These are phyloP conservation scores for Campoplex capitator DNA, from an alignment of 2,888 invertebrate genomes.

Conservation along the genomic window DNA sequence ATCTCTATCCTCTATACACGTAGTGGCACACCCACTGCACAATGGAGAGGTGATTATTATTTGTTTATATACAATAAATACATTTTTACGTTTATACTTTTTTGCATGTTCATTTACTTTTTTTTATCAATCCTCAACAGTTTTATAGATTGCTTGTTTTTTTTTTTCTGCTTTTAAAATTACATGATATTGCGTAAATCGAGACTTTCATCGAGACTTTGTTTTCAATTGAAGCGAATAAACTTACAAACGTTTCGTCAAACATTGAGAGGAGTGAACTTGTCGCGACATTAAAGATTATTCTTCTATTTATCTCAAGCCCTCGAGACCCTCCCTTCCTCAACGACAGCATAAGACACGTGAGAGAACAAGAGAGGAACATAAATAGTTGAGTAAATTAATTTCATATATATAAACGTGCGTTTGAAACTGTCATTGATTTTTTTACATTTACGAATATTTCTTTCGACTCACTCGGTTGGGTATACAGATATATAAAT, in stretches of 20 bases:
- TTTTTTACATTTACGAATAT: conserved; percentile 43
- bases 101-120: conserved; percentile 6
- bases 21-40: conserved; percentile 71
- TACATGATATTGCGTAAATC: conserved; percentile 45
- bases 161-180: background rate
- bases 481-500: conserved; percentile 24
- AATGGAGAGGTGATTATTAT: conserved; percentile 74
- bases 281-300: background rate
- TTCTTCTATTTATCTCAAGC: conserved; percentile 7
- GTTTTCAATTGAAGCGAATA: background rate
- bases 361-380: background rate
- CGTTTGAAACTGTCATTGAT: background rate
- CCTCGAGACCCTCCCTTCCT: conserved; percentile 27
- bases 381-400: conserved; percentile 17
- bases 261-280: background rate
- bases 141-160: background rate
- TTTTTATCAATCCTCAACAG: background rate
- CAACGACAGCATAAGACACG: background rate
- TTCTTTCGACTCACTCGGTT: conserved; percentile 5
- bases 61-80: conserved; percentile 50
- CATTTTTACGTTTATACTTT: conserved; percentile 24
- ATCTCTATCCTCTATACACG: conserved; percentile 43
- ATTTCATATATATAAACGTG: conserved; percentile 21
- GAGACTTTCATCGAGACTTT: conserved; percentile 52
- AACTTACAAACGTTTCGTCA: background rate